Evolutionary conservation across 2,888 invertebrate species (phyloP), one percentile per base, ranked within the genome.

Genomic region (Autographa pulchrina): DNA sequence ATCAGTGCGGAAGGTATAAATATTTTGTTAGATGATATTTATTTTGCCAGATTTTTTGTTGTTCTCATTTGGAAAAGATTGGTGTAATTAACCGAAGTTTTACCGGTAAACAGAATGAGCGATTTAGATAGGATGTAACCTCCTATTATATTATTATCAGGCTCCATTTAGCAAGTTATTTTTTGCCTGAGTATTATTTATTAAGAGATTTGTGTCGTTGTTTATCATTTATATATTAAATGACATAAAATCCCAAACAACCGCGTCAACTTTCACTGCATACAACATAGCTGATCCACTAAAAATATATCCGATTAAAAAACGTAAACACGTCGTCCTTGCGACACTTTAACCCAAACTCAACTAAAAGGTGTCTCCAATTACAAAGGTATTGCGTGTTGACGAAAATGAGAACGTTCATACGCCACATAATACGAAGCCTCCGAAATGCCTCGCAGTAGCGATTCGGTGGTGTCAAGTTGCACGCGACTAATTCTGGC

Each of bases 381-480:
- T 93, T 93, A 93, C 93, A 89, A 86, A 86, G 88, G 85, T 88
- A 90, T 89, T 90, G 93, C 92, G 93, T 94, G 93, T 92, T 89
- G 89, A 92, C 91, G 91, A 92, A 94, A 93, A 91, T 88, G 91
- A 92, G 91, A 92, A 92, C 91, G 83, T 74, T 72, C 77, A 73
- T 76, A 85, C 89, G 91, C 89, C 88, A 92, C 89, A 86, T 92
- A 93, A 92, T 89, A 91, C 77, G 94, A 96, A 96, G 94, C 95
- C 95, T 86, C 92, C 89, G 84, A 92, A 94, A 92, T 95, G 95
- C 94, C 86, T 81, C 86, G 88, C 94, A 91, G 95, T 96, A 96
- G 95, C 94, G 86, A 93, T 94, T 92, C 87, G 92, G 90, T 87
- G 94, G 94, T 94, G 91, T 95, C 92, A 76, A 78, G 89, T 95